Percentiles rank a stretch among this genome's conserved stretches.
Evolutionary conservation across 2,888 invertebrate genomes (phyloP).

Genomic region (Nasonia oneida): DNA sequence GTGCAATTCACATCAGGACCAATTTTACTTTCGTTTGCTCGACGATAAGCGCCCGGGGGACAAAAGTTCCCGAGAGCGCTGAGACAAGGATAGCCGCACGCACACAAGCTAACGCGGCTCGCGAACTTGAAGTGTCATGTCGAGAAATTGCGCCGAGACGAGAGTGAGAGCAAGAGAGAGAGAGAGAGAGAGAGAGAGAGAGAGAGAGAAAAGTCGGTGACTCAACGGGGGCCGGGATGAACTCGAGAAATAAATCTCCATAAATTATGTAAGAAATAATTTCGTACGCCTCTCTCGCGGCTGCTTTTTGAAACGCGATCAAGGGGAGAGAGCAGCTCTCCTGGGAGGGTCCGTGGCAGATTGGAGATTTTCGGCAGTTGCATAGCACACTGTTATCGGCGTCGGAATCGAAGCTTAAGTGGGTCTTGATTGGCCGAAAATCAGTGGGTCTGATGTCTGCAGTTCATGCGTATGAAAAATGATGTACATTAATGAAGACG

Average conservation of each 20-base stretch:
- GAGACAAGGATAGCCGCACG: background rate
- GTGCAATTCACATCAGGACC: background rate
- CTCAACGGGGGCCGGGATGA: slow-evolving; percentile 51
- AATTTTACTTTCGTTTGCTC: slow-evolving; percentile 43
- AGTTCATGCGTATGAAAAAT: too few relatives aligned
- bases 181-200: background rate
- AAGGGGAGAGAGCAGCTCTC: background rate
- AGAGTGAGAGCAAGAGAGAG: background rate
- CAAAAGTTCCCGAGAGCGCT: background rate
- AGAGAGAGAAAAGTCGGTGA: slow-evolving; percentile 22
- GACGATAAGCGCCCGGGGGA: slow-evolving; percentile 13
- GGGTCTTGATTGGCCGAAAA: background rate
- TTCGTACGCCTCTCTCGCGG: slow-evolving; percentile 7
- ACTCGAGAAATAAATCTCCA: slow-evolving; percentile 49
- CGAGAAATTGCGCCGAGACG: slow-evolving; percentile 49
- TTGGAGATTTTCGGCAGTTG: background rate
- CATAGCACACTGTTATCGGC: background rate
- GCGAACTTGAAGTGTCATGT: slow-evolving; percentile 61
- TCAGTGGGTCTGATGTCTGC: background rate
- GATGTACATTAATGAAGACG: too few relatives aligned
- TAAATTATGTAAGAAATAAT: slow-evolving; percentile 47
- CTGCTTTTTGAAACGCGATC: background rate
- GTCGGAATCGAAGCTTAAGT: background rate
- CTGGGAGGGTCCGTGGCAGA: background rate
- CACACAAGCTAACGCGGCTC: background rate